Evolutionary conservation across 2,888 invertebrate species (phyloP).

Genomic region (Erebia ligea): DNA sequence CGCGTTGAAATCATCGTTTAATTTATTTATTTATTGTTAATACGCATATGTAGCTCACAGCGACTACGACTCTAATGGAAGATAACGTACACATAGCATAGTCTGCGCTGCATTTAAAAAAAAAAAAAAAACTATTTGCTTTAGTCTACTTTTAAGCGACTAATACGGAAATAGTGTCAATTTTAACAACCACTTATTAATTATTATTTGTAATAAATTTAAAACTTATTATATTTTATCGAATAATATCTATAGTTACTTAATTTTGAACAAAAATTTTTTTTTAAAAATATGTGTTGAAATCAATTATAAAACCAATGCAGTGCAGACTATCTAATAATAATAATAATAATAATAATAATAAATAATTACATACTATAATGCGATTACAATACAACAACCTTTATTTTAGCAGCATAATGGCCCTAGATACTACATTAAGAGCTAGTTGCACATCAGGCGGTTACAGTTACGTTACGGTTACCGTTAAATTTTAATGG

Average conservation of each 20-base stretch:
- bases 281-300: too few species aligned
- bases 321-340: slow-evolving; percentile 65
- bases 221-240: too few species aligned
- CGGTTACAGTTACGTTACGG: too few species aligned
- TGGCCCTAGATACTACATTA: slow-evolving; percentile 32
- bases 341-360: slow-evolving; percentile 64
- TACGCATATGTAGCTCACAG: slow-evolving; percentile 78
- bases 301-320: slow-evolving; percentile 50
- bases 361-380: slow-evolving; percentile 72
- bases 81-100: slow-evolving; percentile 65
- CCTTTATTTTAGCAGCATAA: slow-evolving; percentile 40
- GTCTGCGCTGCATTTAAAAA: slow-evolving; percentile 61
- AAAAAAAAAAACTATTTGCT: too few species aligned
- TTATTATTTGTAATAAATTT: too few species aligned
- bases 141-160: too few species aligned
- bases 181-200: too few species aligned
- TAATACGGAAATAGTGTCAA: too few species aligned
- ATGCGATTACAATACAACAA: slow-evolving; percentile 74
- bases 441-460: too few species aligned
- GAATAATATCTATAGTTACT: too few species aligned
- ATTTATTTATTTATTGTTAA: slow-evolving; percentile 73
- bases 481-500: too few species aligned
- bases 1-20: slow-evolving; percentile 37
- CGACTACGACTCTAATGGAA: slow-evolving; percentile 79
- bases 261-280: too few species aligned